phyloP scores from a whole-genome alignment of 2,888 invertebrate genomes.

The Melanophora roralis region DNA sequence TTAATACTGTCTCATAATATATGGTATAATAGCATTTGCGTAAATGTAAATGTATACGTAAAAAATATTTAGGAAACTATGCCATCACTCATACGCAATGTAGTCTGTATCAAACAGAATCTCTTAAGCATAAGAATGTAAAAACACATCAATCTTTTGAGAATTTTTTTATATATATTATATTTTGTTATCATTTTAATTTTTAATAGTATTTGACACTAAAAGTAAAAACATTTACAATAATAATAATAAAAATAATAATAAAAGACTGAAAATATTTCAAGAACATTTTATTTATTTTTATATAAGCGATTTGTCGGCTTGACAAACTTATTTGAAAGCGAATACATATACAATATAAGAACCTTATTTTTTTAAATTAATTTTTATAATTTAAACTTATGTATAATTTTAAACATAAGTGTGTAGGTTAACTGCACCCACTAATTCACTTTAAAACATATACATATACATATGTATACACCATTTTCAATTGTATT shows the following conservation, averaged over 20 bases:
- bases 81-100: conserved; percentile 42
- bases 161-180: background rate
- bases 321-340: too few relatives aligned
- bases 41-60: too few relatives aligned
- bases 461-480: too few relatives aligned
- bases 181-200: background rate
- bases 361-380: conserved; percentile 46
- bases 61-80: conserved; percentile 18
- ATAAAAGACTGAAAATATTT: conserved; percentile 12
- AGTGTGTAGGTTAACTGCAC: too few relatives aligned
- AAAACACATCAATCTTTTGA: background rate
- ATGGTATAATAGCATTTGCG: too few relatives aligned
- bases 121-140: background rate
- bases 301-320: too few relatives aligned
- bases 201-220: too few relatives aligned
- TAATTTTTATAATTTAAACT: background rate
- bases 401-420: too few relatives aligned
- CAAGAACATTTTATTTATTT: conserved; percentile 52
- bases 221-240: background rate
- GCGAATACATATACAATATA: too few relatives aligned
- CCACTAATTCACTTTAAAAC: too few relatives aligned
- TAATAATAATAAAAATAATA: background rate
- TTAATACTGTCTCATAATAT: conserved; percentile 1
- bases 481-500: too few relatives aligned
- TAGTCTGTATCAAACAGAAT: too few relatives aligned